phyloP scores from a whole-genome alignment of 2,888 invertebrate genomes.

The Sarcophaga variegata region DNA sequence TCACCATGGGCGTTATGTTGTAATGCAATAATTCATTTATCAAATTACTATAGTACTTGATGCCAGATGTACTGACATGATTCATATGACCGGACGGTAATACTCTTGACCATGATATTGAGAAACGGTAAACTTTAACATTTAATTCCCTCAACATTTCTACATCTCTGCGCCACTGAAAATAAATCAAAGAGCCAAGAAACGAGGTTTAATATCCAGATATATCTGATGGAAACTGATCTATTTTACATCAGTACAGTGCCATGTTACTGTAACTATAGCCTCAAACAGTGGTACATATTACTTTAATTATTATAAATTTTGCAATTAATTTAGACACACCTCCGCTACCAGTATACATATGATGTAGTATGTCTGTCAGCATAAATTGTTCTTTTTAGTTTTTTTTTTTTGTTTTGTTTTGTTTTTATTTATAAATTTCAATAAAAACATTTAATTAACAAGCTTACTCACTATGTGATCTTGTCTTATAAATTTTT shows the following conservation, averaged over 20 bases:
- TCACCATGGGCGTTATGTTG: conserved; percentile 87
- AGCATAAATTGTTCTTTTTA: conserved; percentile 1
- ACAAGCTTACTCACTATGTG: conserved; percentile 20
- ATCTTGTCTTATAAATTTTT: conserved; percentile 49
- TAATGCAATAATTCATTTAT: conserved; percentile 87
- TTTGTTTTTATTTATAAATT: conserved; percentile 1
- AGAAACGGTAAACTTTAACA: conserved; percentile 87
- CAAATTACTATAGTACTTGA: conserved; percentile 89
- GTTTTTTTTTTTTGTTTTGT: conserved; percentile 9
- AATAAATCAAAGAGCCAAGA: conserved; percentile 24
- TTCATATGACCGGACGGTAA: conserved; percentile 87
- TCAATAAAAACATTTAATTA: conserved; percentile 14
- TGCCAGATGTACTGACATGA: conserved; percentile 86
- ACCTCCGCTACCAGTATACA: conserved; percentile 31
- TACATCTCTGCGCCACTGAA: conserved; percentile 84
- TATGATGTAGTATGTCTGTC: neutral
- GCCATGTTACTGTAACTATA: conserved; percentile 59
- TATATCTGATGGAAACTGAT: conserved; percentile 65
- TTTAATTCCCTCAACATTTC: conserved; percentile 85
- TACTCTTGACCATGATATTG: conserved; percentile 89
- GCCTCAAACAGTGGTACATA: conserved; percentile 66
- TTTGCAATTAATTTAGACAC: conserved; percentile 61
- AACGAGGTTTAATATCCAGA: neutral
- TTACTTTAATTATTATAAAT: neutral
- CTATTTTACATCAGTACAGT: conserved; percentile 54